A percentile compares a stretch with the other conserved stretches of the same genome.
Evolutionary conservation across 2,797 vertebrate species (phyloP).

Genomic region (Enteromius unitaeniatus): DNA sequence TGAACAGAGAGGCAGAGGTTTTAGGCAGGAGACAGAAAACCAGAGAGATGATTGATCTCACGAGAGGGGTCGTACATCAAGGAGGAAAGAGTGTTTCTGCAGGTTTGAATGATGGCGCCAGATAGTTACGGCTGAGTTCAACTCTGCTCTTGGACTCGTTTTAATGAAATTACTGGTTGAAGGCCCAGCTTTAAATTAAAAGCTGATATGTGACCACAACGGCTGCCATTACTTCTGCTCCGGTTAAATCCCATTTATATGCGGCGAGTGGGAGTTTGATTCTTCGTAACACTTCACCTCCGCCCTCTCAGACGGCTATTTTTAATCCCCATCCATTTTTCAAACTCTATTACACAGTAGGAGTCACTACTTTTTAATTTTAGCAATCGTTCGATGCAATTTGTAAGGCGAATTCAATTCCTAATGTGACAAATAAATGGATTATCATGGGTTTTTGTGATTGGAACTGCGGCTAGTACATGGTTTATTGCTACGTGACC

Average conservation of each 20-base stretch:
- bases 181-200: constrained; percentile 50
- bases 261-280: constrained; percentile 26
- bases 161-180: constrained; percentile 57
- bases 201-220: constrained; percentile 48
- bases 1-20: constrained; percentile 42
- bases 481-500: constrained; percentile 11
- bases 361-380: constrained; percentile 31
- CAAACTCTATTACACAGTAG: constrained; percentile 17
- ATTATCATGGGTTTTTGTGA: constrained; percentile 19
- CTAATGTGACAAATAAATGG: constrained; percentile 13
- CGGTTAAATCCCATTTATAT: constrained; percentile 41
- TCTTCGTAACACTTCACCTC: constrained; percentile 31
- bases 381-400: not conserved
- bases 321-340: constrained; percentile 37
- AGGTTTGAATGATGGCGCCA: constrained; percentile 32
- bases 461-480: constrained; percentile 12
- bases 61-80: constrained; percentile 39
- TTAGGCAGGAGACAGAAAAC: constrained; percentile 41
- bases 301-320: constrained; percentile 2
- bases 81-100: constrained; percentile 40
- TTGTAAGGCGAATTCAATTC: not conserved
- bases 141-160: constrained; percentile 34
- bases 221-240: constrained; percentile 44
- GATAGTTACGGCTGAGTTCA: constrained; percentile 38
- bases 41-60: constrained; percentile 46